Conservation (phyloP, 2,888 invertebrate genomes). For the Aphidoletes aphidimyza region DNA sequence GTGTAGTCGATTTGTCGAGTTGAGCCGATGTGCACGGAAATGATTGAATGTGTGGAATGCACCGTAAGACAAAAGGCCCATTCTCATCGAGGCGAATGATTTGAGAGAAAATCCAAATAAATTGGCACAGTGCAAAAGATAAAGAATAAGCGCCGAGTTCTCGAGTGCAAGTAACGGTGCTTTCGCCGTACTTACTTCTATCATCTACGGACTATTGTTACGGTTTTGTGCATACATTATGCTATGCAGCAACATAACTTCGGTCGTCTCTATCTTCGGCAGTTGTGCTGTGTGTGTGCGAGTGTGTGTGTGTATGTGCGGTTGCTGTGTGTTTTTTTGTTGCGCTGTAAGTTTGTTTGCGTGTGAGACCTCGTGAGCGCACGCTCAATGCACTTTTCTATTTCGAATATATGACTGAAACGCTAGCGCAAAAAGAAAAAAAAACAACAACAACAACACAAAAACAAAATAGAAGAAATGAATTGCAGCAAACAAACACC, state of each 20-base stretch:
- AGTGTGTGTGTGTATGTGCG: no score
- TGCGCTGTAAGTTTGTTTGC: background rate
- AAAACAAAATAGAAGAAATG: background rate
- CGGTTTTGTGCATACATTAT: slow-evolving; percentile 44
- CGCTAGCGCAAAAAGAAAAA: background rate
- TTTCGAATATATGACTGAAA: background rate
- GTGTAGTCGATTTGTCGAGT: background rate
- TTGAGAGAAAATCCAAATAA: slow-evolving; percentile 23
- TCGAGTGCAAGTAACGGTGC: slow-evolving; percentile 45
- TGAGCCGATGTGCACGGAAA: background rate
- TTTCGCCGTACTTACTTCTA: slow-evolving; percentile 12
- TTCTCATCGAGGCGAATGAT: background rate
- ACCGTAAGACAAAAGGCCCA: background rate
- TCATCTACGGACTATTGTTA: slow-evolving; percentile 45
- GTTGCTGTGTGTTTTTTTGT: background rate
- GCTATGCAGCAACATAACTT: slow-evolving; percentile 18
- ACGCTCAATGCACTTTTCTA: slow-evolving; percentile 11
- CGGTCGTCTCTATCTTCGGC: background rate
- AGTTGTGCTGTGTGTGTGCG: no score
- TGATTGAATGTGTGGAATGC: no score
- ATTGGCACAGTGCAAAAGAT: slow-evolving; percentile 39
- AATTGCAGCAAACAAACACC: background rate
- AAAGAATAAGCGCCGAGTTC: slow-evolving; percentile 28
- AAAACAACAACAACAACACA: no score
- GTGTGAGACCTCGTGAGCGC: background rate